Evolutionary conservation across 2,797 vertebrate species (phyloP).

Genomic region (Gorsachius magnificus): DNA sequence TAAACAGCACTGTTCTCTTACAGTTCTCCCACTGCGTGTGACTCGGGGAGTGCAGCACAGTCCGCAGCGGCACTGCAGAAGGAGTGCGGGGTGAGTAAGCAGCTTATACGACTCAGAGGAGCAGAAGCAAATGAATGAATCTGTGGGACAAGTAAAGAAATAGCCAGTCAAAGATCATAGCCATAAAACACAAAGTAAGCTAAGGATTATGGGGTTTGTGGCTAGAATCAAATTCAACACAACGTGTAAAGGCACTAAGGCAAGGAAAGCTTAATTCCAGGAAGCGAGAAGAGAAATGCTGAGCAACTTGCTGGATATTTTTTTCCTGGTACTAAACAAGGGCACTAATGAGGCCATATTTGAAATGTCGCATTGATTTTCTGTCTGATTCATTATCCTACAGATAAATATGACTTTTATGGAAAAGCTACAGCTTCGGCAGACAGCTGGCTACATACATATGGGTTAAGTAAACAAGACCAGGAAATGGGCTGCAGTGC

Average conservation of each 20-base stretch:
- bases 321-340: constrained; percentile 37
- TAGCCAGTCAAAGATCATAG: neutral
- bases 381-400: constrained; percentile 36
- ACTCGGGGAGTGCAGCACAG: neutral
- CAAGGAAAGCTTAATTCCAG: neutral
- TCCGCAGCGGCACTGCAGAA: neutral
- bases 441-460: neutral
- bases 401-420: constrained; percentile 21
- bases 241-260: neutral
- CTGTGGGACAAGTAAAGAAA: neutral
- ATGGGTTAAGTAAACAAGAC: neutral
- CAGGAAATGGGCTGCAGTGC: neutral
- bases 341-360: constrained; percentile 34
- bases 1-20: neutral
- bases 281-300: constrained; percentile 3
- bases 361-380: constrained; percentile 14
- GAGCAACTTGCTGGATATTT: neutral
- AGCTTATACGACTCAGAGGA: neutral
- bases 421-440: neutral
- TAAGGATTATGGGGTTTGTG: neutral
- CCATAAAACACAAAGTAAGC: neutral
- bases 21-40: neutral
- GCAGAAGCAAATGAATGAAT: neutral
- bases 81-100: neutral
- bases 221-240: neutral